phyloP scores from a whole-genome alignment of 2,888 invertebrate species.

The Amorpha juglandis region DNA sequence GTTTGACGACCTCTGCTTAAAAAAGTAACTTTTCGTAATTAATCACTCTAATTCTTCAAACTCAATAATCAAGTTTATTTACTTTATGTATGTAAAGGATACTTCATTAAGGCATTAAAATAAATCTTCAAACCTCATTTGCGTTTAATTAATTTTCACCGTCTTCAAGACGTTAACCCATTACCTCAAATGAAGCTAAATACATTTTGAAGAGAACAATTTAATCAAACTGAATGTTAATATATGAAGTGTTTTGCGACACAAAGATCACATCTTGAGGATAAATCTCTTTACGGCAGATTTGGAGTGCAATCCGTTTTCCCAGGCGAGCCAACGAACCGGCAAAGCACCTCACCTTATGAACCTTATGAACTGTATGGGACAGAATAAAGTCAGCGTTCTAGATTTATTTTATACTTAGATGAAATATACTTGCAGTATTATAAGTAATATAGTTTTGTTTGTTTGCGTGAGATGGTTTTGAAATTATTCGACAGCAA shows the following conservation, averaged over 20 bases:
- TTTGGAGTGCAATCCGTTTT: slow-evolving; percentile 57
- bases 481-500: background rate
- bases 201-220: background rate
- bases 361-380: slow-evolving; percentile 36
- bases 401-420: slow-evolving; percentile 26
- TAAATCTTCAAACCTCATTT: background rate
- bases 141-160: background rate
- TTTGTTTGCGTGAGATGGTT: background rate
- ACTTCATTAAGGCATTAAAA: background rate
- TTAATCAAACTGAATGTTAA: slow-evolving; percentile 9
- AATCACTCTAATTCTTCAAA: too few species aligned
- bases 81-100: background rate
- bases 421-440: slow-evolving; percentile 19
- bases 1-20: too few species aligned
- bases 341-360: slow-evolving; percentile 43
- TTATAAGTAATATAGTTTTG: background rate
- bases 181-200: background rate
- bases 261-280: slow-evolving; percentile 40
- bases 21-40: too few species aligned
- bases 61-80: too few species aligned
- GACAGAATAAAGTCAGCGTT: slow-evolving; percentile 27
- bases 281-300: slow-evolving; percentile 63
- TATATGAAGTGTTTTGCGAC: slow-evolving; percentile 29
- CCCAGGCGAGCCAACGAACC: slow-evolving; percentile 48
- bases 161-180: background rate